A percentile compares a stretch with the other conserved stretches of the same genome.
phyloP scores from a whole-genome alignment of 2,797 vertebrate species.

The Philypnodon macrostomus region DNA sequence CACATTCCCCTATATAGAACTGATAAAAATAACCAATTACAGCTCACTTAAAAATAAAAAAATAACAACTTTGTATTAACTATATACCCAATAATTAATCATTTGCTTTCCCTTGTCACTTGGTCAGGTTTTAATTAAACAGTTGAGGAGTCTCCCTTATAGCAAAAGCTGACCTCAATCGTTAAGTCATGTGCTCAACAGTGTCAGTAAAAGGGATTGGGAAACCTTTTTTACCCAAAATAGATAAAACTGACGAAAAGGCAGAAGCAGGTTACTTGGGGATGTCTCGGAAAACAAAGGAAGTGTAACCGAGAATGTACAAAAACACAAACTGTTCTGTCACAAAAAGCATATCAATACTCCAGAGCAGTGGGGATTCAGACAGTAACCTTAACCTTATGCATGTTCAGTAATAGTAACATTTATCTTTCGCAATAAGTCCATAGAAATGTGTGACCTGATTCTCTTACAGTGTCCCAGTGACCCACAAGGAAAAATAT shows the following conservation, averaged over 20 bases:
- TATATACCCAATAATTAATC: too few relatives aligned
- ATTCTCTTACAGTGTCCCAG: slow-evolving; percentile 36
- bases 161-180: too few relatives aligned
- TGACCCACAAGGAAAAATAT: slow-evolving; percentile 38
- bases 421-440: slow-evolving; percentile 13
- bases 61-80: too few relatives aligned
- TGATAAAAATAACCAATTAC: too few relatives aligned
- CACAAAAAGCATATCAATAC: background rate
- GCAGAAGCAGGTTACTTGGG: slow-evolving; percentile 4
- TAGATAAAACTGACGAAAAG: slow-evolving; percentile 5
- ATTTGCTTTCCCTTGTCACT: too few relatives aligned
- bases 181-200: background rate
- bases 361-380: background rate
- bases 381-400: slow-evolving; percentile 12
- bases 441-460: slow-evolving; percentile 32
- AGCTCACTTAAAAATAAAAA: too few relatives aligned
- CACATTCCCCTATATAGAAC: too few relatives aligned
- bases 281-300: slow-evolving; percentile 6
- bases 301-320: background rate
- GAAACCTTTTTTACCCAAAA: too few relatives aligned
- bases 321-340: background rate
- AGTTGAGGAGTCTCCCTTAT: too few relatives aligned
- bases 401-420: slow-evolving; percentile 7
- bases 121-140: slow-evolving; percentile 2
- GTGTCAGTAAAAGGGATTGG: too few relatives aligned